Conservation (phyloP, 2,888 invertebrate species). For the Tuta absoluta region DNA sequence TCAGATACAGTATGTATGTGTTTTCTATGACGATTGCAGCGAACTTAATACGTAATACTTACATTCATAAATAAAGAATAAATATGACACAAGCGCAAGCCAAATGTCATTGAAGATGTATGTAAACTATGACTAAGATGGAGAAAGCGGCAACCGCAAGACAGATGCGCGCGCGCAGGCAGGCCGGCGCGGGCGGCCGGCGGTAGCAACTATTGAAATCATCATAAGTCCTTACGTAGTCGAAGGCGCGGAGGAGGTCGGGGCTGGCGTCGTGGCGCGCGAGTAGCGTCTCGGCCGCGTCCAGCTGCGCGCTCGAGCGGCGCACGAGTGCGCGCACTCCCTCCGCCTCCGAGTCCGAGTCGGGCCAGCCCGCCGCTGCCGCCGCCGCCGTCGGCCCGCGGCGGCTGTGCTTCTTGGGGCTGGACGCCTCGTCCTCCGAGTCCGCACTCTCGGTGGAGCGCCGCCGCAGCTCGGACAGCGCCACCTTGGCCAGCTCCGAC, state of each 20-base stretch:
- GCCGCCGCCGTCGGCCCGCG: conserved; percentile 31
- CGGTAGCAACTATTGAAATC: conserved; percentile 64
- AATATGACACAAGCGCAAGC: conserved; percentile 75
- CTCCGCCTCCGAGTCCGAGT: conserved; percentile 85
- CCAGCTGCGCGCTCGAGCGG: conserved; percentile 83
- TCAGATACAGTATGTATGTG: background rate
- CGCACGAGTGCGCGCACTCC: conserved; percentile 83
- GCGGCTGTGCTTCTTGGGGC: conserved; percentile 65
- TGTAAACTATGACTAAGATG: conserved; percentile 74
- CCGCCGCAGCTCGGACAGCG: conserved; percentile 65
- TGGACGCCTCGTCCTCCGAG: conserved; percentile 65
- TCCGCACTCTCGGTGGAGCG: conserved; percentile 72
- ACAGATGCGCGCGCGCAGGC: conserved; percentile 68
- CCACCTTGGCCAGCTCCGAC: conserved; percentile 67
- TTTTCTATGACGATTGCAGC: conserved; percentile 64
- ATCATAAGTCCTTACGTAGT: conserved; percentile 79
- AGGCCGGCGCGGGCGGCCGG: conserved; percentile 56
- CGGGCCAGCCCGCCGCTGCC: conserved; percentile 51
- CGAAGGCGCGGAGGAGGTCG: conserved; percentile 72
- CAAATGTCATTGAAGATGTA: conserved; percentile 74
- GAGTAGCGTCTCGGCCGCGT: conserved; percentile 82
- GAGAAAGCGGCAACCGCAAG: conserved; percentile 77
- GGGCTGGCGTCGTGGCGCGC: conserved; percentile 72
- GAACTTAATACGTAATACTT: conserved; percentile 63
- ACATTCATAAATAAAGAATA: conserved; percentile 68